Evolutionary conservation across 2,888 invertebrate species (phyloP), one percentile per base, ranked within the genome.

Genomic region (Entomobrya proxima): DNA sequence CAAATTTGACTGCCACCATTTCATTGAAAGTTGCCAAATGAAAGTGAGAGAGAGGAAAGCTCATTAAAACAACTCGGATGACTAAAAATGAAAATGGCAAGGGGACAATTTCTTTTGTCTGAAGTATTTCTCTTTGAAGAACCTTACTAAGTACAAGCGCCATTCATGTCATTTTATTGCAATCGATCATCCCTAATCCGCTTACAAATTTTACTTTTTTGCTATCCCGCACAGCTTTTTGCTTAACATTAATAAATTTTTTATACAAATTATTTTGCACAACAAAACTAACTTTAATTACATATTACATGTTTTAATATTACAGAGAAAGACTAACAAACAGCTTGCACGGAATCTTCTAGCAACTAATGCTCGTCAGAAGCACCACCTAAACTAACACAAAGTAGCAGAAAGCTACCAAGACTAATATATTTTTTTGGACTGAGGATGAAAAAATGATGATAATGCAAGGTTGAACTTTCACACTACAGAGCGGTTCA

Each of bases 351-450:
- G 37, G 64, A 9, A 64, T 37, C 35, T 67, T 67, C 13, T 40
- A 67, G 40, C 67, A 40, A 37, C 30, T 58, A 58, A 58, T n/a
- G 24, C 3, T 1, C 7, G 24, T 11, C 9, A 21, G 6, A 2
- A 24, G 13, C 21, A 67, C 35, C 64, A 32, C 37, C 67, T 67
- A 67, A 67, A 67, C 67, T 67, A 67, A 67, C 67, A 40, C 40
- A 15, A 37, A 11, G 37, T 40, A 64, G 64, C 47, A 47, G n/a
- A n/a, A 37, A 58, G 5, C 18, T 24, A 24, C 18, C 27, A 55
- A n/a, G 2, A 6, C 58, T 50, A 50, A 50, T 50, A 18, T 21
- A 50, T 50, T 50, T 21, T 1, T 6, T 1, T 50, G 50, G 50
- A 18, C 18, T 50, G 11, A 18, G n/a, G 50, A 18, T 50, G 50